These are phyloP conservation scores for Osedax frankpressi DNA, from an alignment of 2,888 invertebrate genomes.

Conservation along the genomic window DNA sequence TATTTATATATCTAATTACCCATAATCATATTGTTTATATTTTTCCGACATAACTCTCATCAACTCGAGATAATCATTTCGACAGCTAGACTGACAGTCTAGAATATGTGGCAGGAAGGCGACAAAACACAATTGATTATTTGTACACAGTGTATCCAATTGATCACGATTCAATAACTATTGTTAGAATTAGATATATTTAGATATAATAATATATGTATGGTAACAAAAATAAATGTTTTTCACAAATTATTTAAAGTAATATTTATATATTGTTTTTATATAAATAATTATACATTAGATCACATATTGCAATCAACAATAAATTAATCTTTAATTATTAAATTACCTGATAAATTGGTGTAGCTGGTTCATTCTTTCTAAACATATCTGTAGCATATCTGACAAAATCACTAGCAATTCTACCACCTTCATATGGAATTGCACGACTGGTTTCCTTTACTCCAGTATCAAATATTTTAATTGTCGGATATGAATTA, in stretches of 20 bases:
- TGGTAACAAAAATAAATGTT: too few relatives aligned
- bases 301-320: too few relatives aligned
- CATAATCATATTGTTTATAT: slow-evolving; percentile 87
- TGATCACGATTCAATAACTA: neutral
- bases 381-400: slow-evolving; percentile 79
- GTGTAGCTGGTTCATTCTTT: slow-evolving; percentile 78
- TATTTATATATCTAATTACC: slow-evolving; percentile 50
- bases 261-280: too few relatives aligned
- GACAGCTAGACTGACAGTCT: slow-evolving; percentile 83
- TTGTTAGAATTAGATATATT: too few relatives aligned
- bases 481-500: slow-evolving; percentile 90
- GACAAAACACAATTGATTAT: slow-evolving; percentile 71
- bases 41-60: slow-evolving; percentile 70
- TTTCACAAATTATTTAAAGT: too few relatives aligned
- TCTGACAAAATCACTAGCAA: slow-evolving; percentile 71
- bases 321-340: too few relatives aligned
- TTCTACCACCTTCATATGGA: slow-evolving; percentile 86
- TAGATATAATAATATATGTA: too few relatives aligned
- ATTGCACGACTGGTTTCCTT: slow-evolving; percentile 46
- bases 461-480: slow-evolving; percentile 64
- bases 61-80: slow-evolving; percentile 68
- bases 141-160: neutral
- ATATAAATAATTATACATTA: too few relatives aligned
- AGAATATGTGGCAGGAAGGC: slow-evolving; percentile 84
- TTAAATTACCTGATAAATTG: slow-evolving; percentile 67